Conservation (phyloP, 2,113 vertebrate species). For the Scopus umbretta region DNA sequence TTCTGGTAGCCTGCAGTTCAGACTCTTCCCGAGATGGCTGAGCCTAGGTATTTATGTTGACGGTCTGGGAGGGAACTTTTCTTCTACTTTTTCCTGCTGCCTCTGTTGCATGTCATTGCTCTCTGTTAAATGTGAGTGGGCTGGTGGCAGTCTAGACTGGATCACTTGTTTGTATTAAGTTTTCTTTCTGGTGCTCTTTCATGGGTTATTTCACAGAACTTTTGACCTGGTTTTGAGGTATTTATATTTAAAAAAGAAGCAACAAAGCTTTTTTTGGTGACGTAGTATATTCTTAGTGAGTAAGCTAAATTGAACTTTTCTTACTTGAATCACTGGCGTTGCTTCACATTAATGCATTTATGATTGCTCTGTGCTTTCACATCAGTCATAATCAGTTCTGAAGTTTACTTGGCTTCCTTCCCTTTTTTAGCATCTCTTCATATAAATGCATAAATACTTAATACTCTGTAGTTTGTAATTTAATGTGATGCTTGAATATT, state of each 20-base stretch:
- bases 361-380: neutral
- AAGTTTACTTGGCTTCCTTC: neutral
- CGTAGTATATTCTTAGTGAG: neutral
- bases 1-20: neutral
- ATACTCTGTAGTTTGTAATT: neutral
- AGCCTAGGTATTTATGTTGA: neutral
- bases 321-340: neutral
- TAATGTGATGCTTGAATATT: neutral
- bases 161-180: neutral
- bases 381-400: neutral
- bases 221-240: neutral
- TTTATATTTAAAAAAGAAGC: neutral
- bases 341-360: neutral
- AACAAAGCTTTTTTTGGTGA: neutral
- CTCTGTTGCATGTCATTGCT: neutral
- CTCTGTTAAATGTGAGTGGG: neutral
- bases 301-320: neutral
- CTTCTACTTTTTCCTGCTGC: neutral
- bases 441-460: neutral
- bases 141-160: neutral
- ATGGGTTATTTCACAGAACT: neutral
- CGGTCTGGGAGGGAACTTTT: neutral
- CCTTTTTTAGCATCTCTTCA: neutral
- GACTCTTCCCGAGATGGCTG: rapidly evolving
- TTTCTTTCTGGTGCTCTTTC: neutral